These are phyloP conservation scores for Nomada fabriciana DNA, from an alignment of 2,888 invertebrate species.

Conservation along the genomic window DNA sequence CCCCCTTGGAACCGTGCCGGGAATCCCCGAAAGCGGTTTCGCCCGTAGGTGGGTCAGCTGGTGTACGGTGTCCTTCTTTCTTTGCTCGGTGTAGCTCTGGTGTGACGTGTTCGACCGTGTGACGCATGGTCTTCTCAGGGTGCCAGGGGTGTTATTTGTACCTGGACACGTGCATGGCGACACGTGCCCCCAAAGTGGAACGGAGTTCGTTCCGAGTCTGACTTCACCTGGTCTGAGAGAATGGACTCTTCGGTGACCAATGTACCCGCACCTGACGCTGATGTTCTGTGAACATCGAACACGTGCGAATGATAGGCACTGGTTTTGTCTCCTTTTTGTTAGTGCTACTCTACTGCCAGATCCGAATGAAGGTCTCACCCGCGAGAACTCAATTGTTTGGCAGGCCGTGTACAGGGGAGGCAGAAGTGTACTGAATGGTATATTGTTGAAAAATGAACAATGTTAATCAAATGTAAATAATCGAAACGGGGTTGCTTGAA, in stretches of 20 bases:
- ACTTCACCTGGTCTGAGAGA: neutral
- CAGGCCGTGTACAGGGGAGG: too few relatives aligned
- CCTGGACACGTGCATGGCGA: conserved; percentile 18
- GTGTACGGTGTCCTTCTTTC: neutral
- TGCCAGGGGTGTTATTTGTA: neutral
- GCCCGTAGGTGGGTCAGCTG: neutral
- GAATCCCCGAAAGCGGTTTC: too few relatives aligned
- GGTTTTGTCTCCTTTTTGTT: neutral
- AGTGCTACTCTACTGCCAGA: neutral
- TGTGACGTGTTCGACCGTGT: neutral
- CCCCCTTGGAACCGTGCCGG: neutral
- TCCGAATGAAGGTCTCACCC: too few relatives aligned
- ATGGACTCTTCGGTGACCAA: conserved; percentile 46
- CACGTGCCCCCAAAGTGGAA: conserved; percentile 25
- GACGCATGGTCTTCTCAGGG: neutral
- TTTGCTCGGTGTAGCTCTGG: too few relatives aligned
- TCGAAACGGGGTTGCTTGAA: too few relatives aligned
- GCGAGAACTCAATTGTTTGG: too few relatives aligned
- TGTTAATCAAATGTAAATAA: too few relatives aligned
- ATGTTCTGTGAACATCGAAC: neutral
- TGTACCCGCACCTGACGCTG: neutral
- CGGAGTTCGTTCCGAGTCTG: neutral
- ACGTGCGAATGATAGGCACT: neutral
- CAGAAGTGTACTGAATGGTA: too few relatives aligned
- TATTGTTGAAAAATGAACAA: too few relatives aligned